phyloP scores from a whole-genome alignment of 2,888 invertebrate species.

The Aleiodes alternator region DNA sequence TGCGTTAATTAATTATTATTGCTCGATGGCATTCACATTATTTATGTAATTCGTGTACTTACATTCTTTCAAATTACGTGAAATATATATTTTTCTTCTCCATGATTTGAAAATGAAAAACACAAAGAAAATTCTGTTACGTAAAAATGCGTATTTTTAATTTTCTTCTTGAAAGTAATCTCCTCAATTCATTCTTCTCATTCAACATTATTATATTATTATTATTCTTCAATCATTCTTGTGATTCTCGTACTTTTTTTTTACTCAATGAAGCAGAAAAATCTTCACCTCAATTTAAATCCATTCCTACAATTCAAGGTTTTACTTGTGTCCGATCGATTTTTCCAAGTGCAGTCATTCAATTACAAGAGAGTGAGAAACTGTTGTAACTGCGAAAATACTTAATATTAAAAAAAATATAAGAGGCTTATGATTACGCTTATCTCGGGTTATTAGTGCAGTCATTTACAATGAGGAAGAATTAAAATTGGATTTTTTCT shows the following conservation, averaged over 20 bases:
- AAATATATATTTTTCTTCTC: no score
- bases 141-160: not conserved
- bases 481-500: not conserved
- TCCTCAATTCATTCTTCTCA: no score
- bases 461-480: not conserved
- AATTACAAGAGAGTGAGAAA: not conserved
- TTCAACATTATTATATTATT: no score
- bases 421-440: no score
- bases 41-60: not conserved
- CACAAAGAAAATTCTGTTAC: not conserved
- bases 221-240: no score
- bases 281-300: slow-evolving; percentile 18
- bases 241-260: no score
- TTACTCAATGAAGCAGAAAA: not conserved
- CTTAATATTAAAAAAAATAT: no score
- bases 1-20: slow-evolving; percentile 16
- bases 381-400: no score
- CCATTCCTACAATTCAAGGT: not conserved
- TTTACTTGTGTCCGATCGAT: no score
- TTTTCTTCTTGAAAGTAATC: not conserved
- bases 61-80: not conserved
- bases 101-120: no score
- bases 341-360: not conserved
- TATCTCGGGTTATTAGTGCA: no score
- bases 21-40: not conserved